Evolutionary conservation across 2,113 vertebrate genomes (phyloP), one percentile per base, ranked within the genome.

Genomic region (Taurulus bubalis): DNA sequence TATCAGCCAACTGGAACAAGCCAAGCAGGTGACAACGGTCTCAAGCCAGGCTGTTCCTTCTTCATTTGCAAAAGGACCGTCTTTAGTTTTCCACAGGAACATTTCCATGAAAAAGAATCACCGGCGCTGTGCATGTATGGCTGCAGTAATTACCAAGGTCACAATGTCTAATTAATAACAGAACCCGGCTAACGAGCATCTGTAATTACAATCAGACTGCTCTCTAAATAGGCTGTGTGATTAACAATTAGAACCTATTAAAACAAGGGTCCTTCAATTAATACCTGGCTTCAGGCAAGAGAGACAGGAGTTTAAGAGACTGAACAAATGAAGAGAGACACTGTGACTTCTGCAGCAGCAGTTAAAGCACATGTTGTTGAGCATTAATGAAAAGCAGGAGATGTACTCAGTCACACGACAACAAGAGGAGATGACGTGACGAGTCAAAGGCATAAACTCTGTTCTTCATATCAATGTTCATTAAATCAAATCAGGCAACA

Each of bases 201-300:
- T 85, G 87, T 92, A 92, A 92, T 90, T 91, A 90, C 87, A 91
- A 92, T 90, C 89, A 90, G 86, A 86, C 83, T 78, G 73, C 84
- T 82, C 85, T 89, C 83, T 85, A 93, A 93, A 85, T 84, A 86
- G 90, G 79, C 75, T 77, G 75, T 90, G 79, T 91, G 90, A 93
- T 92, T 93, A 93, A 91, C 86, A 92, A 90, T 92, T 93, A 91
- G 63, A 84, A 71, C 56, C 85, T 66, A 90, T 90, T 92, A 91
- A 82, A 90, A 89, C 77, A 77, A 90, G 87, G 72, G 81, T 69
- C 71, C 85, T 90, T 88, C 85, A 92, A 87, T 93, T 90, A 91
- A 91, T 91, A 91, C 81, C 86, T 92, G 82, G 82, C 89, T 89
- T n/a, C 1, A 79, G 85, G 87, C 85, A 53, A 79, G 76, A 73